phyloP scores from a whole-genome alignment of 2,797 vertebrate species.

The Oreortyx pictus region DNA sequence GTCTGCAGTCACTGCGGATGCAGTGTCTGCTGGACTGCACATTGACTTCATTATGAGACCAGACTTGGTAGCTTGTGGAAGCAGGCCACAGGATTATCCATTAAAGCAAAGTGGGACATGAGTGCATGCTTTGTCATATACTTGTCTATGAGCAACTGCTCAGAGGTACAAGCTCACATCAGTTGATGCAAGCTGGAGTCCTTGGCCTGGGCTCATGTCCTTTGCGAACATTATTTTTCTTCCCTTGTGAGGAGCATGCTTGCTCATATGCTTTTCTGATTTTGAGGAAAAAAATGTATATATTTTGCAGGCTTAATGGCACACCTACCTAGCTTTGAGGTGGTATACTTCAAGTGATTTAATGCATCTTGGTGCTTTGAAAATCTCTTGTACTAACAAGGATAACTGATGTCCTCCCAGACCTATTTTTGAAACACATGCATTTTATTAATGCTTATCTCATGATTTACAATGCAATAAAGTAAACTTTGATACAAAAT shows the following conservation, averaged over 20 bases:
- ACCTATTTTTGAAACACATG: neutral
- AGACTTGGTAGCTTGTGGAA: neutral
- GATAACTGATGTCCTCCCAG: neutral
- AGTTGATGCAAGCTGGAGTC: neutral
- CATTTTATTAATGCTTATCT: conserved; percentile 22
- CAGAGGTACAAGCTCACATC: neutral
- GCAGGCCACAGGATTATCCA: neutral
- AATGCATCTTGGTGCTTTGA: neutral
- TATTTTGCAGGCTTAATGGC: neutral
- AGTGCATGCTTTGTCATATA: neutral
- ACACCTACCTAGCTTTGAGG: neutral
- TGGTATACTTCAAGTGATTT: neutral
- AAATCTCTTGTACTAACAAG: neutral
- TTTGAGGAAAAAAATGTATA: neutral
- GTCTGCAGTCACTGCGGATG: neutral
- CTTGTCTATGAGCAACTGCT: neutral
- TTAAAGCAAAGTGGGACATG: neutral
- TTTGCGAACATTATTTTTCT: neutral
- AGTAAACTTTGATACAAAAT: neutral
- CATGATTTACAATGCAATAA: neutral
- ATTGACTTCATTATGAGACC: neutral
- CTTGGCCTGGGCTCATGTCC: neutral
- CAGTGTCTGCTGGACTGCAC: conserved; percentile 1
- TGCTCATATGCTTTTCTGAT: neutral
- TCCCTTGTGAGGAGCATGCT: neutral